Percentiles rank a stretch among this genome's conserved stretches.
phyloP scores from a whole-genome alignment of 2,888 invertebrate species.

The Diarsia mendica region DNA sequence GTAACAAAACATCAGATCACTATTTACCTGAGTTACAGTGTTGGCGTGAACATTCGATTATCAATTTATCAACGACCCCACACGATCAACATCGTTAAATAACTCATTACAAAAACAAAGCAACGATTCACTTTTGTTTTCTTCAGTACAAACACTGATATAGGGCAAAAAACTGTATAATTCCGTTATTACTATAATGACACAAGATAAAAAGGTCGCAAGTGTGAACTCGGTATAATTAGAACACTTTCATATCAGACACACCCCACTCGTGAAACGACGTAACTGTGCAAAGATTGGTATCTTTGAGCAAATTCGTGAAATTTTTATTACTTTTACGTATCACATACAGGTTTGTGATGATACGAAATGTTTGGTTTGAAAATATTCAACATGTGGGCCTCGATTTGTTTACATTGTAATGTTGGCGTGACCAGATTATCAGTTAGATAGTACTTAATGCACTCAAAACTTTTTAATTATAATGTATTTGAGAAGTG shows the following conservation, averaged over 20 bases:
- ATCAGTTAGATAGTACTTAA: constrained; percentile 5
- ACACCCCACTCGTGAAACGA: constrained; percentile 65
- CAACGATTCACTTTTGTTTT: constrained; percentile 36
- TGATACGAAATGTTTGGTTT: not conserved
- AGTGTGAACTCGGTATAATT: constrained; percentile 53
- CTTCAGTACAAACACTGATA: constrained; percentile 21
- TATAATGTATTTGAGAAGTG: not conserved
- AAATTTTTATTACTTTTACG: constrained; percentile 25
- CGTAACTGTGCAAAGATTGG: constrained; percentile 45
- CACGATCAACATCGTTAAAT: constrained; percentile 9
- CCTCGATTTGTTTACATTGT: constrained; percentile 3
- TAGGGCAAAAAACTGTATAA: constrained; percentile 57
- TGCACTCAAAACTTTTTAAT: constrained; percentile 5
- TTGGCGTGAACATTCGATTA: not conserved
- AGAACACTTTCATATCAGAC: constrained; percentile 57
- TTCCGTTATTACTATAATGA: constrained; percentile 62
- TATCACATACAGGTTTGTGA: constrained; percentile 11
- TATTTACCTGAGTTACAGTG: not conserved
- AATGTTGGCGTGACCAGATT: constrained; percentile 6
- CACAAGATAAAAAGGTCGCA: constrained; percentile 63
- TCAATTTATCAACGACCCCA: constrained; percentile 22
- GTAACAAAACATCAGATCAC: too few species aligned
- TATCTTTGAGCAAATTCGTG: constrained; percentile 39
- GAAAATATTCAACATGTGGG: not conserved
- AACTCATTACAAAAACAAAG: constrained; percentile 19